A percentile compares a stretch with the other conserved stretches of the same genome.
phyloP scores from a whole-genome alignment of 2,888 invertebrate genomes.

The Rhagophthalmus giganteus region DNA sequence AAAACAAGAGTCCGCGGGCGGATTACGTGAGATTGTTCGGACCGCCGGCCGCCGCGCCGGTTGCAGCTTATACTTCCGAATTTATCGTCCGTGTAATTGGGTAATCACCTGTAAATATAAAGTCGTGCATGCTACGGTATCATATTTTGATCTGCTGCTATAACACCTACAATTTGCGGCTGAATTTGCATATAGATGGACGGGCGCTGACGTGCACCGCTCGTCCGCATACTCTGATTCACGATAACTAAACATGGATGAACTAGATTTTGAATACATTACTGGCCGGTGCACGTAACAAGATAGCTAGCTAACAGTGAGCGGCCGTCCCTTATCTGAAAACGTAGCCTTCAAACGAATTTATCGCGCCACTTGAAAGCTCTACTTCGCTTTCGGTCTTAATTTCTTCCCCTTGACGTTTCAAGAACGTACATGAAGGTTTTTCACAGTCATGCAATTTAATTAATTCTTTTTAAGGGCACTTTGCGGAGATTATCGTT shows the following conservation, averaged over 20 bases:
- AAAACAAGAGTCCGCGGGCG: conserved; percentile 28
- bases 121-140: conserved; percentile 29
- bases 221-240: conserved; percentile 35
- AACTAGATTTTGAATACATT: conserved; percentile 40
- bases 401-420: conserved; percentile 28
- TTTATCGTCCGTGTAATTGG: conserved; percentile 33
- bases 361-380: conserved; percentile 25
- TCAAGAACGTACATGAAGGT: conserved; percentile 22
- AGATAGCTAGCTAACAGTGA: conserved; percentile 25
- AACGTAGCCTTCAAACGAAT: conserved; percentile 20
- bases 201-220: conserved; percentile 36
- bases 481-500: neutral
- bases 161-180: conserved; percentile 45
- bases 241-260: conserved; percentile 43
- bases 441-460: conserved; percentile 19
- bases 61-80: conserved; percentile 22
- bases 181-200: conserved; percentile 46
- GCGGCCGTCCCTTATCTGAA: conserved; percentile 29
- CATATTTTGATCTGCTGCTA: conserved; percentile 38
- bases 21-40: conserved; percentile 28
- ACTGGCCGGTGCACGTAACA: conserved; percentile 31
- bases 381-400: conserved; percentile 25
- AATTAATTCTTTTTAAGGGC: conserved; percentile 5
- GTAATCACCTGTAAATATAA: conserved; percentile 39
- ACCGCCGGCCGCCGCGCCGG: conserved; percentile 21